Base-by-base conservation (phyloP, 2,113 vertebrate species). In the Hippocampus mohnikei region DNA sequence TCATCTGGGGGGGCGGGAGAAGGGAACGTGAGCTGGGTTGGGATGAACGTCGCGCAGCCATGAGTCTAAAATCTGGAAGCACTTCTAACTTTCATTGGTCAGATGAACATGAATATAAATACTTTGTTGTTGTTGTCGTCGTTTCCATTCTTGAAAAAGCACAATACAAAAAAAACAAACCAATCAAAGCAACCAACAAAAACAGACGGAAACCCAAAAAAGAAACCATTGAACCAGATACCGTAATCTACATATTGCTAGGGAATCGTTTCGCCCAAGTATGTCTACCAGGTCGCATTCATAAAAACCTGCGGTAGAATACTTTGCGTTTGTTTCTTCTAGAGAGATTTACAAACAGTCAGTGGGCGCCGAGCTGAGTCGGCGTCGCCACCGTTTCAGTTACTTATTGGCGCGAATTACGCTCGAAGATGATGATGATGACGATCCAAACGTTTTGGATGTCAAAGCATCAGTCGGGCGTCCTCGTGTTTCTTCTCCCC, bases 171-270 rank as follows among this genome's bases (percentile, higher is more conserved):
- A 37, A 37, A 37, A 89, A 29, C 18, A 91, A 92, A 89, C 66
- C 18, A 78, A 42, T 74, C 10, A 66, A 74, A 67, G 37, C 60
- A 78, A 76, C 66, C 42, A 70, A 74, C 50, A 82, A 63, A 42
- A 84, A 77, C 77, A 12, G 81, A 84, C 85, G 87, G 76, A 66
- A 81, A 83, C 85, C 79, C 70, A 84, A 58, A 58, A 78, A 63
- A 61, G 70, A 83, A 87, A 85, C 83, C 85, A 86, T 66, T 63
- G 70, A 90, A 88, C 78, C 66, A 74, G 78, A 90, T 88, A 91
- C 73, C 52, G 75, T 86, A 86, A 81, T 87, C 88, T 87, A 85
- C 81, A 88, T 92, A 92, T 92, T 92, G 90, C 91, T 93, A 85
- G 66, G 84, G 85, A 88, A 37, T 81, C 74, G 55, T 79, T 79